Base-by-base conservation (phyloP, 2,888 invertebrate species). In the Caenorhabditis afra region DNA sequence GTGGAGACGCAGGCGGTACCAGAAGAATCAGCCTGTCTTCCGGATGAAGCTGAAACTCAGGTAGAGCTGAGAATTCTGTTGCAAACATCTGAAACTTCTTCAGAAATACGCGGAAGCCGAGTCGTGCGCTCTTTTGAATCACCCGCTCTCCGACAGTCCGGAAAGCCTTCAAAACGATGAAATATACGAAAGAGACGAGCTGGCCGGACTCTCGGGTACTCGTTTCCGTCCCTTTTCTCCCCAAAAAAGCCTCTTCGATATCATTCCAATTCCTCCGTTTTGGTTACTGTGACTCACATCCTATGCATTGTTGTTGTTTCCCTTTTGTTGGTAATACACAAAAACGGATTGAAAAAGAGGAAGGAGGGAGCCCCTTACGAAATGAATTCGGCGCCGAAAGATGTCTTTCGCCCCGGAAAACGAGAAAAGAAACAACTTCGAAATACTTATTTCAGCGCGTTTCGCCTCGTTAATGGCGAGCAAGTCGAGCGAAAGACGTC, bases 381-480 rank as follows among this genome's bases (percentile, higher is more conserved):
- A 53, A 45, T 4, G 29, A 29, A 29, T 49, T 49, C 11, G 41
- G 45, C 11, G 35, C 0, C 41, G 39, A 50, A 29, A 37, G 16
- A 49, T 50, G 37, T 45, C 18, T 8, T 7, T 29, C n/a, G n/a
- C n/a, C 29, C 29, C 29, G 29, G 35, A 45, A 65, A 16, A n/a
- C 35, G 49, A n/a, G 62, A 5, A 41, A 12, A 62, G 10, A 61
- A 55, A 37, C 37, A 41, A 55, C 16, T 53, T 62, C 14, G n/a
- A n/a, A n/a, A n/a, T n/a, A 20, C 37, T 22, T 44, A 45, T 44
- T 55, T 61, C 29, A 75, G 75, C 59, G 1, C 75, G 66, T 10
- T 49, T 77, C 41, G 70, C 77, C 45, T 70, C 77, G 45, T 29
- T 70, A 59, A 70, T 77, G 77, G 35, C 68, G 0, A 58, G 58